A percentile compares a stretch with the other conserved stretches of the same genome.
phyloP scores from a whole-genome alignment of 2,797 vertebrate genomes.

The Chelidonichthys spinosus region DNA sequence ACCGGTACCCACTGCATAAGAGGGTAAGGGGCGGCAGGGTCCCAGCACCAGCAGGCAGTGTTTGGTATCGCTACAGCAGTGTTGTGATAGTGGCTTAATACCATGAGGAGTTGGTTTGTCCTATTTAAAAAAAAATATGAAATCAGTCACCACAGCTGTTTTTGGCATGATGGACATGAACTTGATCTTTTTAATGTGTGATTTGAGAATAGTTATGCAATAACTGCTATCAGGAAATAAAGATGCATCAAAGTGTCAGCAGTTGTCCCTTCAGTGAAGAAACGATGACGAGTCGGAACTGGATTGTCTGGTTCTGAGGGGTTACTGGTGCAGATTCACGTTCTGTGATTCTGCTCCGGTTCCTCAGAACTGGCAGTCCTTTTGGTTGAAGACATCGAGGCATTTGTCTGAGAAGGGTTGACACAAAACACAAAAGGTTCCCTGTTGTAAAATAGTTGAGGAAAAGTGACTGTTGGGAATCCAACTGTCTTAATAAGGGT shows the following conservation, averaged over 20 bases:
- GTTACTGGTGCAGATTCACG: slow-evolving; percentile 63
- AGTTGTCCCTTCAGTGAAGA: slow-evolving; percentile 70
- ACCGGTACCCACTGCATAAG: slow-evolving; percentile 87
- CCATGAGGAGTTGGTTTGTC: too few species aligned
- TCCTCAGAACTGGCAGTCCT: slow-evolving; percentile 68
- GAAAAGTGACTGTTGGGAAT: background rate
- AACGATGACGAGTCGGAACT: slow-evolving; percentile 85
- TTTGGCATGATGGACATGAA: too few species aligned
- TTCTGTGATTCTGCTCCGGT: slow-evolving; percentile 81
- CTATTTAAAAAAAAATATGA: too few species aligned
- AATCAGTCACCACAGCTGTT: too few species aligned
- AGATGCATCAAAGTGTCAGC: accelerated
- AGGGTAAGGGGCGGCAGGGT: slow-evolving; percentile 51
- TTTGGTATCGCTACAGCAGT: background rate
- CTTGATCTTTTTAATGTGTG: too few species aligned
- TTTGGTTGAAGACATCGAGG: slow-evolving; percentile 89
- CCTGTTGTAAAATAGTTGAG: too few species aligned
- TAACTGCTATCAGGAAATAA: too few species aligned
- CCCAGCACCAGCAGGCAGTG: background rate
- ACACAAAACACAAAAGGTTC: background rate
- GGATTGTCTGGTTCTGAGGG: slow-evolving; percentile 45
- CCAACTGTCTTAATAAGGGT: background rate
- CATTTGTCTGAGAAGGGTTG: slow-evolving; percentile 97
- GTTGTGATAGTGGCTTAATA: too few species aligned
- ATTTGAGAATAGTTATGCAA: too few species aligned